Percentiles rank a stretch among this genome's conserved stretches.
These are phyloP conservation scores for Rhaphigaster nebulosa DNA, from an alignment of 2,888 invertebrate species.

Conservation along the genomic window DNA sequence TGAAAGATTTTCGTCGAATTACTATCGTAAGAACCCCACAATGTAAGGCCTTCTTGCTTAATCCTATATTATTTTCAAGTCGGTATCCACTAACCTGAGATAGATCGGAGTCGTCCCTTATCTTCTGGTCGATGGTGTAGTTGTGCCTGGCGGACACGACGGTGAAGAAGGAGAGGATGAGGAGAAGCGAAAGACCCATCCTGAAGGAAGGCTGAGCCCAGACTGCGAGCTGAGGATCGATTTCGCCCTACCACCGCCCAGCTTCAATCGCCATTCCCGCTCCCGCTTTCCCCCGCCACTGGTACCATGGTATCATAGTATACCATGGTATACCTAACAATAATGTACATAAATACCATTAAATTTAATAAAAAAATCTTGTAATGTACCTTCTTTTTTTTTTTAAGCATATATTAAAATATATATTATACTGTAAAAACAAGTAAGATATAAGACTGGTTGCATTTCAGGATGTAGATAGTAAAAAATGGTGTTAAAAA, in stretches of 20 bases:
- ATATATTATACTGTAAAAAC: too few relatives aligned
- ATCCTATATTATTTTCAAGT: too few relatives aligned
- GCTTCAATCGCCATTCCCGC: slow-evolving; percentile 6
- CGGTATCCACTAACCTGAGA: slow-evolving; percentile 74
- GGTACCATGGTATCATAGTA: too few relatives aligned
- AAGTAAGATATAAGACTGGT: too few relatives aligned
- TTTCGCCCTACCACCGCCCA: slow-evolving; percentile 9
- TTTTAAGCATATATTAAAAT: too few relatives aligned
- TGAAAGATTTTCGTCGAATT: too few relatives aligned
- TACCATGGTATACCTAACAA: not conserved
- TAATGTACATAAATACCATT: not conserved
- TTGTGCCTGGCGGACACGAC: slow-evolving; percentile 60
- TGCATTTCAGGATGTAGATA: too few relatives aligned
- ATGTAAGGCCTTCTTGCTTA: too few relatives aligned
- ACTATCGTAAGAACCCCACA: too few relatives aligned
- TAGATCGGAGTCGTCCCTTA: slow-evolving; percentile 76
- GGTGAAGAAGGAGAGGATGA: slow-evolving; percentile 17
- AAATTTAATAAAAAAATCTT: not conserved
- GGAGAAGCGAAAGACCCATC: not conserved
- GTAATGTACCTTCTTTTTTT: not conserved
- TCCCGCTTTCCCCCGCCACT: not conserved
- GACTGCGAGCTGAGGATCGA: not conserved
- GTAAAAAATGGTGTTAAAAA: too few relatives aligned
- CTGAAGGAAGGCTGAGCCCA: not conserved
- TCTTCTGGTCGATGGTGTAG: slow-evolving; percentile 75